Percentiles rank a stretch among this genome's conserved stretches.
Conservation (phyloP, 2,888 invertebrate genomes). For the Scaeva pyrastri region DNA sequence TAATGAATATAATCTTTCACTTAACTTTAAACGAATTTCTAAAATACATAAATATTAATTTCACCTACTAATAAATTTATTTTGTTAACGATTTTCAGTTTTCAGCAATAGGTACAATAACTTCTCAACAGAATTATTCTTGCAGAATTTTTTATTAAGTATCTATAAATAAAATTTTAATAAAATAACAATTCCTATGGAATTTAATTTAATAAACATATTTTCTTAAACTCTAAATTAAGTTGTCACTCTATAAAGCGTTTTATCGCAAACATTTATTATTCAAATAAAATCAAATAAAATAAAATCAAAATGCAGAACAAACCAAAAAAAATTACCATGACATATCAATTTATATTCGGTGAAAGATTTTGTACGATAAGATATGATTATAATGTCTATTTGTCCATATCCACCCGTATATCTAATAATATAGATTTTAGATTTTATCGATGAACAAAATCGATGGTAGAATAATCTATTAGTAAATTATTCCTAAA, state of each 20-base stretch:
- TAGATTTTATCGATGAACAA: slow-evolving; percentile 10
- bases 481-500: not conserved
- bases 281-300: slow-evolving; percentile 17
- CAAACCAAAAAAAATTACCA: slow-evolving; percentile 20
- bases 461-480: slow-evolving; percentile 16
- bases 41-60: no score
- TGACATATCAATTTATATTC: slow-evolving; percentile 52
- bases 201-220: slow-evolving; percentile 31
- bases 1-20: no score
- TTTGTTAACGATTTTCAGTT: not conserved
- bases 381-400: slow-evolving; percentile 8
- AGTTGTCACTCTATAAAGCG: slow-evolving; percentile 62
- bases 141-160: not conserved
- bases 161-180: slow-evolving; percentile 5
- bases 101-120: slow-evolving; percentile 29
- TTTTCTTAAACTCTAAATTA: slow-evolving; percentile 48
- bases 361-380: slow-evolving; percentile 34
- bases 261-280: slow-evolving; percentile 23
- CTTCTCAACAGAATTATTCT: not conserved
- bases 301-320: slow-evolving; percentile 7
- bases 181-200: slow-evolving; percentile 27
- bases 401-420: not conserved
- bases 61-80: no score
- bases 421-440: no score
- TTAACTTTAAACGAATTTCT: no score